phyloP scores from a whole-genome alignment of 2,797 vertebrate species.

The Paratrypauchen microcephalus region DNA sequence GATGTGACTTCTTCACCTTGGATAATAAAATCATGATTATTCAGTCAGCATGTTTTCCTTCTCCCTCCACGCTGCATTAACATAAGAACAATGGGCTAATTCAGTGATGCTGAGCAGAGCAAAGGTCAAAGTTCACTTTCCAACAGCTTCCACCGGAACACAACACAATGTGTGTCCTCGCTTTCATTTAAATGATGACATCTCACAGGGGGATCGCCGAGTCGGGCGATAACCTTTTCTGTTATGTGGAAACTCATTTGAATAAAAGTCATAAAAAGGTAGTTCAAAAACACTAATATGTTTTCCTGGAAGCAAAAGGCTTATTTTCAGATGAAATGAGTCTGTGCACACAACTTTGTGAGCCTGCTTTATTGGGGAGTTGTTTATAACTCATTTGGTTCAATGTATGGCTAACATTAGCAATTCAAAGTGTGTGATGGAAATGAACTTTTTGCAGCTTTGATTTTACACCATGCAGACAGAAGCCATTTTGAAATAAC shows the following conservation, averaged over 20 bases:
- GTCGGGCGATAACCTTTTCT: neutral
- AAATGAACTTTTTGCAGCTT: too few relatives aligned
- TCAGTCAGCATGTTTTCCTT: neutral
- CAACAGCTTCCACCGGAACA: neutral
- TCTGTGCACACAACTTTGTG: neutral
- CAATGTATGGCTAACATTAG: too few relatives aligned
- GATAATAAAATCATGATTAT: neutral
- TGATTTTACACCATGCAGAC: too few relatives aligned
- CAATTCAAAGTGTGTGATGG: too few relatives aligned
- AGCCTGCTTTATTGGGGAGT: neutral
- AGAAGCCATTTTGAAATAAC: too few relatives aligned
- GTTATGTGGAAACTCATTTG: neutral
- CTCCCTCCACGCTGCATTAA: neutral
- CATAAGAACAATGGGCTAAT: conserved; percentile 12
- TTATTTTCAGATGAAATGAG: neutral
- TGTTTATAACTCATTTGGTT: neutral
- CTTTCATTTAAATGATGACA: conserved; percentile 3
- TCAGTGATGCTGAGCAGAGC: conserved; percentile 4
- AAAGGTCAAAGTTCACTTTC: conserved; percentile 7
- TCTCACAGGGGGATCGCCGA: neutral
- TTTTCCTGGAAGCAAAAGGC: neutral
- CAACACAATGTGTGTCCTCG: neutral
- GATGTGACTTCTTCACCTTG: neutral
- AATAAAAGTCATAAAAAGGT: conserved; percentile 3
- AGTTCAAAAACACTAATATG: neutral